Base-by-base conservation (phyloP, 2,113 vertebrate species). In the Epinephelus cyanopodus region DNA sequence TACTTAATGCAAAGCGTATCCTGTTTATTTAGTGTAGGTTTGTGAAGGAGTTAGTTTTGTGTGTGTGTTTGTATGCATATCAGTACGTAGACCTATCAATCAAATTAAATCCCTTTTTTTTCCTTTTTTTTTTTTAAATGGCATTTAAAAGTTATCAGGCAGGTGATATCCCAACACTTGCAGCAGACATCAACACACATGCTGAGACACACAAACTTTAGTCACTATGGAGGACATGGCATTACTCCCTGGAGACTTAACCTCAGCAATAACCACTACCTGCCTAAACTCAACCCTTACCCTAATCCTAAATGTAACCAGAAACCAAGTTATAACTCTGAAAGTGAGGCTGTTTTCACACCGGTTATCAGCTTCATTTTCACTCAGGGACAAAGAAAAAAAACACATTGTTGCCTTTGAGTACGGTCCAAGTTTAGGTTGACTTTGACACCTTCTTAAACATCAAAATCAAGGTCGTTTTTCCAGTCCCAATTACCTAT, bases 1-100 rank as follows among this genome's bases (percentile, higher is more conserved):
- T 56, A 74, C 78, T 91, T 88, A 87, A 92, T 87, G 89, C 89
- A 88, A 79, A 90, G 80, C 79, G 68, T 62, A 75, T 84, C 78
- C 73, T 56, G 45, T 69, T 83, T 79, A 74, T 77, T 77, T 72
- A 74, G 48, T 23, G 61, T 23, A 64, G 53, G 69, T 77, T 37
- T 76, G 52, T 69, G 78, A 85, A 77, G 9, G 7, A 54, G 52
- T 29, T 74, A 23, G 10, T 70, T 25, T 5, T 85, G 79, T 58
- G 52, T 67, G 62, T 21, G 42, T 73, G 54, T 78, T 77, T 79
- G 81, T 74, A 74, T 66, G 77, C 11, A 65, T 67, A 82, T 87
- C 69, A 67, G 84, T 54, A 18, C 4, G 18, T 7, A 18, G 47
- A 68, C 11, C 67, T 25, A 77, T 84, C 82, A 86, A 79, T 85